Percentiles rank a stretch among this genome's conserved stretches.
These are phyloP conservation scores for Epistrophe grossulariae DNA, from an alignment of 2,888 invertebrate species.

Conservation along the genomic window DNA sequence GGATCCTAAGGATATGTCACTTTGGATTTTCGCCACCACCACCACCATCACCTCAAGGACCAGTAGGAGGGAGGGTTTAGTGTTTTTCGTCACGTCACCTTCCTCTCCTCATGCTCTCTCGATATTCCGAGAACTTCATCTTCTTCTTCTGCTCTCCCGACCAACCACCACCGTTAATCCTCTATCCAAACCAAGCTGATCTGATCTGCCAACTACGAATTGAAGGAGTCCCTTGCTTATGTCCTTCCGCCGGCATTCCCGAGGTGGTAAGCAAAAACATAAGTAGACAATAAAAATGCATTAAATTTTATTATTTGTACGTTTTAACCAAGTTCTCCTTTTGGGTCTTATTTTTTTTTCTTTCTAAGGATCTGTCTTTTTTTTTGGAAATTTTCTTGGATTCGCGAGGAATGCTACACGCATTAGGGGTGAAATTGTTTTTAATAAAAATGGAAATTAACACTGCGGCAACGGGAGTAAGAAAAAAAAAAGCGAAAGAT, in stretches of 20 bases:
- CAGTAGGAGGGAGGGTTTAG: not conserved
- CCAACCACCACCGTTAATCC: constrained; percentile 28
- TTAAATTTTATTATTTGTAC: constrained; percentile 72
- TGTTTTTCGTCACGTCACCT: not conserved
- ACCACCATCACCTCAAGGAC: constrained; percentile 24
- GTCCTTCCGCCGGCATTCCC: constrained; percentile 23
- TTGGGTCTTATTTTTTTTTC: constrained; percentile 2
- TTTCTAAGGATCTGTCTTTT: constrained; percentile 1
- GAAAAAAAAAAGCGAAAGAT: not conserved
- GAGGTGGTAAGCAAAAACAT: constrained; percentile 52
- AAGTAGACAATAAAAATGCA: constrained; percentile 75
- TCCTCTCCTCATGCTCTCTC: not conserved
- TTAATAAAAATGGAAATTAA: constrained; percentile 75
- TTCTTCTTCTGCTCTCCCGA: no score
- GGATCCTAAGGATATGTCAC: constrained; percentile 66
- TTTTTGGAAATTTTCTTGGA: constrained; percentile 28
- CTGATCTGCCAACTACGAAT: not conserved
- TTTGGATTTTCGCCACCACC: constrained; percentile 60
- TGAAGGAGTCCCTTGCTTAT: constrained; percentile 11
- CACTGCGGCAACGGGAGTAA: constrained; percentile 25
- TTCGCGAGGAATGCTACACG: constrained; percentile 47
- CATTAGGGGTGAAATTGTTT: constrained; percentile 67
- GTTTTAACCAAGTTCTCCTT: constrained; percentile 34
- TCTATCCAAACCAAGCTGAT: constrained; percentile 58
- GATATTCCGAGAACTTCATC: no score